These are phyloP conservation scores for Hippoglossus hippoglossus DNA, from an alignment of 2,797 vertebrate genomes.

Conservation along the genomic window DNA sequence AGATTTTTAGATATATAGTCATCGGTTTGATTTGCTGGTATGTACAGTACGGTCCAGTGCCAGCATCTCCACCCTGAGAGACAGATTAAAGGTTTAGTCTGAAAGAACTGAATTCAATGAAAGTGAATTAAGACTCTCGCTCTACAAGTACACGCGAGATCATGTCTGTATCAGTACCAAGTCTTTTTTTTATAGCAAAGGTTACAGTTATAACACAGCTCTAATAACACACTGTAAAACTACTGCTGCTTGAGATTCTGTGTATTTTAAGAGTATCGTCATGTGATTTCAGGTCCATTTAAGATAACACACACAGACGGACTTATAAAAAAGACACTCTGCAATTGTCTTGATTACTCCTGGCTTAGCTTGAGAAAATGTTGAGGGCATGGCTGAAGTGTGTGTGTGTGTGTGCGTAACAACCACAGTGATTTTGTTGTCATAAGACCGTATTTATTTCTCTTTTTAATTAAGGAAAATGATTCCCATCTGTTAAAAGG, in stretches of 20 bases:
- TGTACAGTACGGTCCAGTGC: constrained; percentile 8
- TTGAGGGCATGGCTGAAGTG: constrained; percentile 56
- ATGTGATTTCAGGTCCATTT: constrained; percentile 31
- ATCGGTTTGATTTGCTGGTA: constrained; percentile 21
- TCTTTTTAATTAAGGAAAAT: constrained; percentile 92
- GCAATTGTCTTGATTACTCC: constrained; percentile 49
- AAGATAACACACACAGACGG: constrained; percentile 26
- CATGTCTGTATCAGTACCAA: neutral
- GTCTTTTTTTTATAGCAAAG: neutral
- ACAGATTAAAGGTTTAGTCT: constrained; percentile 21
- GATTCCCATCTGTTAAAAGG: constrained; percentile 90
- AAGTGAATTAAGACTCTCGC: constrained; percentile 6
- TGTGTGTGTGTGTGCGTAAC: constrained; percentile 46
- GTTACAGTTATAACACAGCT: neutral
- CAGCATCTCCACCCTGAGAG: constrained; percentile 28
- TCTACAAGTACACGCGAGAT: neutral
- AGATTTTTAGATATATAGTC: constrained; percentile 27
- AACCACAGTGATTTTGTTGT: constrained; percentile 79
- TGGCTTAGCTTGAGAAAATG: constrained; percentile 53
- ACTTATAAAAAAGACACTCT: constrained; percentile 37
- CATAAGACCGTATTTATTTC: constrained; percentile 88
- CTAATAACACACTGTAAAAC: neutral
- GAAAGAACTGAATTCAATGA: neutral
- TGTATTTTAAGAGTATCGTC: constrained; percentile 9
- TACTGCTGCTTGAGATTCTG: neutral